Evolutionary conservation across 1,140 invertebrate genomes (phyloP).

Genomic region (Aphis gossypii): DNA sequence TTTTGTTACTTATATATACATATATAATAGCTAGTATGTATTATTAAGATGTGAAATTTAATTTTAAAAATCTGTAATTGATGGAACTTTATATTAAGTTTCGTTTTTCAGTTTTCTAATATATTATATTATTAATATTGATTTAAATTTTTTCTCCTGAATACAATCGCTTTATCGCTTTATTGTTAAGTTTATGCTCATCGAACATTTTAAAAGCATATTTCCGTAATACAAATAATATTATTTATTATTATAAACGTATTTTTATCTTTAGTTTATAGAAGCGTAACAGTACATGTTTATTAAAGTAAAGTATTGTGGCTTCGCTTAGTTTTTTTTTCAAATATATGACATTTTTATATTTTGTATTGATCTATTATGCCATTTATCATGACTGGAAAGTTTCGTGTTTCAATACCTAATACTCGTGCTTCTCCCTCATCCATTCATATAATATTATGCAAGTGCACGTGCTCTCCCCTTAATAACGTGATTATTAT

Average conservation of each 20-base stretch:
- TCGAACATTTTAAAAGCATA: background rate
- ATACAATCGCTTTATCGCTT: too few relatives aligned
- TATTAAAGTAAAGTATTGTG: background rate
- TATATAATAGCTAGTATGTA: too few relatives aligned
- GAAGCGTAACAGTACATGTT: background rate
- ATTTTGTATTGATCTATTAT: background rate
- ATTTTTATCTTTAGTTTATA: background rate
- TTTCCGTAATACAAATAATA: too few relatives aligned
- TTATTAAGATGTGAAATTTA: too few relatives aligned
- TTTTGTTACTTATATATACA: too few relatives aligned
- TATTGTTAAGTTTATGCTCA: too few relatives aligned
- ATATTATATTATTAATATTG: background rate
- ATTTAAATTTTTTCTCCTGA: background rate
- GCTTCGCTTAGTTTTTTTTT: background rate
- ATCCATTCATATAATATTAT: background rate
- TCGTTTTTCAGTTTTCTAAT: too few relatives aligned
- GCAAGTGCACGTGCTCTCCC: background rate
- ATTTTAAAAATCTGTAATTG: too few relatives aligned
- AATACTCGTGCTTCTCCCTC: background rate
- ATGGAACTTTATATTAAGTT: too few relatives aligned
- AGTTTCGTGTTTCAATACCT: background rate
- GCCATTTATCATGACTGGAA: background rate
- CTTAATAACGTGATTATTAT: background rate
- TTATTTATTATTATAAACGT: too few relatives aligned
- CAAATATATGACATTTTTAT: background rate